Evolutionary conservation across 2,113 vertebrate species (phyloP).

Genomic region (Polypterus bichir): DNA sequence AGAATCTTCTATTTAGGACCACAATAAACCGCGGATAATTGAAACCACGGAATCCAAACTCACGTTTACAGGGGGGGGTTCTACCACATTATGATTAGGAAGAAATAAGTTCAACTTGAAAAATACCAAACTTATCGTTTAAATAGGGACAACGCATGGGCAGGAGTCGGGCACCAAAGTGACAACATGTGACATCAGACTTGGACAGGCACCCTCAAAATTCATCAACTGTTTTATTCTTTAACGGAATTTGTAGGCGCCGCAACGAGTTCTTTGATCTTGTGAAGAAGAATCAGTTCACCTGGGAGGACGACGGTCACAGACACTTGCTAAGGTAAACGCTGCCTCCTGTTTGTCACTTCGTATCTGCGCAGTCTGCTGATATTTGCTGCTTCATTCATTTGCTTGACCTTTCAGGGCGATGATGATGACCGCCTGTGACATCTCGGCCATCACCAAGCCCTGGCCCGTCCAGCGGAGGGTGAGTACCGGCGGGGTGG

Average conservation of each 20-base stretch:
- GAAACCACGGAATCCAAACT: too few relatives aligned
- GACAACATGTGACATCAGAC: too few relatives aligned
- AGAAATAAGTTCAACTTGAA: too few relatives aligned
- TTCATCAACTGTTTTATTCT: too few relatives aligned
- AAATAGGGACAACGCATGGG: too few relatives aligned
- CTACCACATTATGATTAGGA: too few relatives aligned
- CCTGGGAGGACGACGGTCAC: conserved; percentile 73
- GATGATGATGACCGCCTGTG: conserved; percentile 97
- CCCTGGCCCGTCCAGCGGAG: conserved; percentile 93
- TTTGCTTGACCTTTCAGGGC: conserved; percentile 50
- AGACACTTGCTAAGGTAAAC: conserved; percentile 79
- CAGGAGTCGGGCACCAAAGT: too few relatives aligned
- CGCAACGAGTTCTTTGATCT: conserved; percentile 89
- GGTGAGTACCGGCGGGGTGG: conserved; percentile 55
- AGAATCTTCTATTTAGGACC: too few relatives aligned
- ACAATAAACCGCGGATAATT: too few relatives aligned
- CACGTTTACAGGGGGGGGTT: too few relatives aligned
- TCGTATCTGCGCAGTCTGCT: not conserved
- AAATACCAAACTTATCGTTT: too few relatives aligned
- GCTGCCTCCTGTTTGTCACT: conserved; percentile 1
- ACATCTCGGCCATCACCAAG: conserved; percentile 95
- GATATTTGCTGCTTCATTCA: not conserved
- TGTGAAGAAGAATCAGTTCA: conserved; percentile 77
- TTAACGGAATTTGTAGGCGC: conserved; percentile 41
- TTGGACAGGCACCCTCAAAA: too few relatives aligned